Evolutionary conservation across 1,140 invertebrate species (phyloP), one percentile per base, ranked within the genome.

Genomic region (Theocolax elegans): DNA sequence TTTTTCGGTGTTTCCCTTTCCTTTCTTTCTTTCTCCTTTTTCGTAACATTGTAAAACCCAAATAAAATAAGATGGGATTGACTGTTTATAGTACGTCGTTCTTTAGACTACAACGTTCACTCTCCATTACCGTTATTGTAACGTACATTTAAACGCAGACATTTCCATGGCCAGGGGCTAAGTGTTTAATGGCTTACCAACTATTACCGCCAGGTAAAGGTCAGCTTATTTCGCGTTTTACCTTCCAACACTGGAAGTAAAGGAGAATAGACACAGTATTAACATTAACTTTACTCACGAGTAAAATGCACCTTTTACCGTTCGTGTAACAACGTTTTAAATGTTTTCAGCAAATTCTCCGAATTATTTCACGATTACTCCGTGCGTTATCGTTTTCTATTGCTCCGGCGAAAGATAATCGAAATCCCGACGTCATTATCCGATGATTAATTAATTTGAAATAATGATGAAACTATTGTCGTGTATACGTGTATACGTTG

Each of bases 111-210:
- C 17, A 54, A 29, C 15, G 35, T 65, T 65, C n/a, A 23, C 63
- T 54, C 65, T 60, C 56, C 66, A 51, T 44, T 60, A 60, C 54
- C 29, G 66, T 68, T 60, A 42, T 15, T 60, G 29, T 51, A 68
- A 68, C 56, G 27, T 49, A 49, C 44, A 60, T 68, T 60, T 49
- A 46, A 68, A 31, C 44, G 31, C 56, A 60, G 56, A 42, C 56
- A 68, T 60, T 68, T 60, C 56, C 56, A 60, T 60, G 54, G 21
- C 56, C 35, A 42, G 46, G 12, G 44, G 66, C 46, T 60, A 59
- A 67, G 44, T 60, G 56, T 68, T 68, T 60, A 59, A 68, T 60
- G 56, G 56, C 58, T 68, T 23, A 40, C 42, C 66, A 42, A 60
- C 44, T 68, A 60, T 60, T 67, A 40, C 23, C 31, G 21, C 44